Evolutionary conservation across 2,888 invertebrate genomes (phyloP).

Genomic region (Catocala sponsa): DNA sequence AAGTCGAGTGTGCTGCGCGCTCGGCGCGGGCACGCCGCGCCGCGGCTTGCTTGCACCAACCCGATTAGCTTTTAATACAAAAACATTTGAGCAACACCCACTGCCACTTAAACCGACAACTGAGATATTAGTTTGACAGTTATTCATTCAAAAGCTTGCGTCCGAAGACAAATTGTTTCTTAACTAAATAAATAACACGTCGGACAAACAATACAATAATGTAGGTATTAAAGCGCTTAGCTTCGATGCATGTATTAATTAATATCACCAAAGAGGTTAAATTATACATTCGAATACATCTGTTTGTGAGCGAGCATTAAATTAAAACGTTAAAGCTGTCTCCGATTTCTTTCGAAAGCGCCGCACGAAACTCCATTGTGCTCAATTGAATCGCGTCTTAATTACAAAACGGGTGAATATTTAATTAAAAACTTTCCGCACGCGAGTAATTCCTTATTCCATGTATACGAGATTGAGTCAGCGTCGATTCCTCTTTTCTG

Average conservation of each 20-base stretch:
- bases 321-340: conserved; percentile 64
- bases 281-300: conserved; percentile 22
- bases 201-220: too few species aligned
- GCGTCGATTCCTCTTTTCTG: conserved; percentile 80
- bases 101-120: conserved; percentile 10
- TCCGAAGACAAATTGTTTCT: too few species aligned
- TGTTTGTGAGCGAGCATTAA: conserved; percentile 37
- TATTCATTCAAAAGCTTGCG: neutral
- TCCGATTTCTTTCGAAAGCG: conserved; percentile 75
- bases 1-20: conserved; percentile 21
- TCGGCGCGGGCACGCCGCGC: conserved; percentile 34
- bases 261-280: conserved; percentile 13
- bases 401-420: conserved; percentile 86
- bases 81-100: conserved; percentile 28
- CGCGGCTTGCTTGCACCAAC: conserved; percentile 4
- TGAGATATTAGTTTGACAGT: conserved; percentile 12
- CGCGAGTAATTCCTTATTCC: conserved; percentile 86
- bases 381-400: conserved; percentile 83
- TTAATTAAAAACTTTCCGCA: conserved; percentile 87
- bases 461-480: conserved; percentile 85
- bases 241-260: conserved; percentile 13
- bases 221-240: neutral
- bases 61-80: conserved; percentile 37
- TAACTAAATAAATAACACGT: too few species aligned
- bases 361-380: conserved; percentile 75